Percentiles rank a stretch among this genome's conserved stretches.
phyloP scores from a whole-genome alignment of 2,888 invertebrate genomes.

The Dromius quadrimaculatus region DNA sequence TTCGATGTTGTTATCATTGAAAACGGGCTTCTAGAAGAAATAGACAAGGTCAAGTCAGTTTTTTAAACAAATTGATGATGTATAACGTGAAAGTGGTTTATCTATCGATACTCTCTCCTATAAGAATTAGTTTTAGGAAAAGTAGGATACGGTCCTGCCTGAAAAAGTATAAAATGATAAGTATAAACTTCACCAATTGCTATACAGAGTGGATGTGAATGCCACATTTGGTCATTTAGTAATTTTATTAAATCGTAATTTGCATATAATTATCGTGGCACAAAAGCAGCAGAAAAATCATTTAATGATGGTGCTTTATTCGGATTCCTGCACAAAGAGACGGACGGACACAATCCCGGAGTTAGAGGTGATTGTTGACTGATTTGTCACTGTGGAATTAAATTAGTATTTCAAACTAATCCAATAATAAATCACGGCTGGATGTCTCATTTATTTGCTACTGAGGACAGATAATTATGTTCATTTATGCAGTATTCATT shows the following conservation, averaged over 20 bases:
- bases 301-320: slow-evolving; percentile 35
- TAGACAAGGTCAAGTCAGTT: too few relatives aligned
- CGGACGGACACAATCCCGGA: too few relatives aligned
- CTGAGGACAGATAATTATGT: too few relatives aligned
- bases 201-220: not conserved
- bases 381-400: slow-evolving; percentile 39
- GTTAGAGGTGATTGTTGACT: slow-evolving; percentile 30
- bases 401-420: slow-evolving; percentile 42
- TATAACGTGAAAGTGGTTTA: too few relatives aligned
- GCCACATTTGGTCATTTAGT: slow-evolving; percentile 34
- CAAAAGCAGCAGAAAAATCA: slow-evolving; percentile 39
- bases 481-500: too few relatives aligned
- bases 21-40: too few relatives aligned
- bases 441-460: slow-evolving; percentile 40
- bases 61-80: too few relatives aligned
- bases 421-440: slow-evolving; percentile 36
- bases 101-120: too few relatives aligned
- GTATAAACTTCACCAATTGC: slow-evolving; percentile 17
- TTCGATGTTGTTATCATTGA: too few relatives aligned
- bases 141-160: slow-evolving; percentile 2
- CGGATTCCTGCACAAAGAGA: slow-evolving; percentile 28
- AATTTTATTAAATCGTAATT: slow-evolving; percentile 36
- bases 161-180: not conserved
- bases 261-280: slow-evolving; percentile 39
- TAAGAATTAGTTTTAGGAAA: too few relatives aligned